phyloP scores from a whole-genome alignment of 2,113 vertebrate genomes.

The Orcinus orca region DNA sequence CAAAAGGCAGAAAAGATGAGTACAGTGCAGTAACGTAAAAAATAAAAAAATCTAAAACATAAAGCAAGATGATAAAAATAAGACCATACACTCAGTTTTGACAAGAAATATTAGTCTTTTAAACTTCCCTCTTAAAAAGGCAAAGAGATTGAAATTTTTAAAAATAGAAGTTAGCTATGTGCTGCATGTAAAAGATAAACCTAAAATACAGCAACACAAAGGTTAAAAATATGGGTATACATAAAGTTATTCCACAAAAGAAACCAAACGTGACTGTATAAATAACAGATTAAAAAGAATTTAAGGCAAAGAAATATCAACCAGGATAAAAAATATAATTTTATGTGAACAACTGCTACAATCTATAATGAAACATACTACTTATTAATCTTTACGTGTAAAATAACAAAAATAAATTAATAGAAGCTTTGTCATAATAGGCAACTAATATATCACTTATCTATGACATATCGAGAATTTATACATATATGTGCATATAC shows the following conservation, averaged over 20 bases:
- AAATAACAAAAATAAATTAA: slow-evolving; percentile 13
- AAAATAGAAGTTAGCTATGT: not conserved
- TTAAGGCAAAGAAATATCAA: not conserved
- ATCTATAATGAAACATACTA: not conserved
- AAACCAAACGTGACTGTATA: not conserved
- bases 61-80: slow-evolving; percentile 23
- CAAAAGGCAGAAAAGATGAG: not conserved
- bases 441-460: not conserved
- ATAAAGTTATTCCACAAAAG: not conserved
- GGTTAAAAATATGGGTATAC: not conserved
- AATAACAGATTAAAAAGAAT: slow-evolving; percentile 9
- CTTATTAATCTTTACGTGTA: not conserved
- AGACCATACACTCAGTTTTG: not conserved
- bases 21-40: not conserved
- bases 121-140: not conserved
- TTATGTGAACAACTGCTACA: not conserved
- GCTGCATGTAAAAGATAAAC: not conserved
- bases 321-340: slow-evolving; percentile 7
- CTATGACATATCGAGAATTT: not conserved
- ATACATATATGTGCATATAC: not conserved
- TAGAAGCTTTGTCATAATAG: not conserved
- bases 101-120: not conserved
- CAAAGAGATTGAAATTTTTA: not conserved
- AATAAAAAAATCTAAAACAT: not conserved
- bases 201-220: not conserved